Percentiles rank a stretch among this genome's conserved stretches.
These are phyloP conservation scores for Andrena camellia DNA, from an alignment of 2,888 invertebrate species.

Conservation along the genomic window DNA sequence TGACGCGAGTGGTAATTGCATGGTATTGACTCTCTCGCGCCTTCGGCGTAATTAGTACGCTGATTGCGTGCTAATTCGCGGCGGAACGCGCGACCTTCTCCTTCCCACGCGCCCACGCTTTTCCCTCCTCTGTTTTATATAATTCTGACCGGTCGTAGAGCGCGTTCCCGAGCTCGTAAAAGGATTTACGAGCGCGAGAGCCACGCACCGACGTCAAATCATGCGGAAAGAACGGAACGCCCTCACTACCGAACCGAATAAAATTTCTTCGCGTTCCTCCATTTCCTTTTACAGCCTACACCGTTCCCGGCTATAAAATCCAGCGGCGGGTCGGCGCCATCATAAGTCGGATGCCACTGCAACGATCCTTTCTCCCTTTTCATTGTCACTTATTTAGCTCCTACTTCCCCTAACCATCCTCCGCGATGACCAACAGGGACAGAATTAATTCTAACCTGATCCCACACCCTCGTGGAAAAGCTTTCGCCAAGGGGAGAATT, in stretches of 20 bases:
- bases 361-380: conserved; percentile 48
- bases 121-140: not conserved
- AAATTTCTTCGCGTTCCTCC: conserved; percentile 60
- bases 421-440: not conserved
- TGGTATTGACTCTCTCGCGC: not conserved
- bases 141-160: conserved; percentile 3
- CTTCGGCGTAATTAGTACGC: not conserved
- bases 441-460: not conserved
- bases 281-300: conserved; percentile 57
- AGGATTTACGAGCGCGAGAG: conserved; percentile 22
- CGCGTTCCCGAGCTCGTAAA: conserved; percentile 28
- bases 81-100: not conserved
- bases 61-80: not conserved
- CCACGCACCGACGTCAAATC: conserved; percentile 30
- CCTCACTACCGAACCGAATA: conserved; percentile 36
- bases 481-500: no score
- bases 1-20: not conserved
- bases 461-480: no score
- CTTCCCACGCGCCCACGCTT: not conserved
- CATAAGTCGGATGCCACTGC: conserved; percentile 50
- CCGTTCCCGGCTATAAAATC: conserved; percentile 53
- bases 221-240: conserved; percentile 14
- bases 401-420: not conserved
- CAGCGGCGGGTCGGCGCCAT: conserved; percentile 46
- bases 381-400: conserved; percentile 45